Conservation (phyloP, 2,113 vertebrate species). For the Hiodon alosoides region DNA sequence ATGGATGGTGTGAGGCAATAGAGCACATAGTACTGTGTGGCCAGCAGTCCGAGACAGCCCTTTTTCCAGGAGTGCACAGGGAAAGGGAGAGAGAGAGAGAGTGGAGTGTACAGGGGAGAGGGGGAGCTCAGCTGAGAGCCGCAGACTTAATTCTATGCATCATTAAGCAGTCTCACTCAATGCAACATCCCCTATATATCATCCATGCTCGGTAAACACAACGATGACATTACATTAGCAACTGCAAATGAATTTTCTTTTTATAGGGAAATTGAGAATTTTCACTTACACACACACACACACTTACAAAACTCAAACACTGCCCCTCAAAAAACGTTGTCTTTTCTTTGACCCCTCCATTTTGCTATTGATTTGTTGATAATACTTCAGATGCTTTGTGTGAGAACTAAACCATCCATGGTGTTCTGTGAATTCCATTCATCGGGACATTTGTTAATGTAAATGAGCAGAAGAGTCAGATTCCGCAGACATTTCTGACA, state of each 20-base stretch:
- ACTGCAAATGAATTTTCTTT: slow-evolving; percentile 98
- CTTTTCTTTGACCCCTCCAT: background rate
- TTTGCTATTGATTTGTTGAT: background rate
- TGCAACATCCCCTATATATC: slow-evolving; percentile 95
- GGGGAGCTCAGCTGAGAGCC: slow-evolving; percentile 89
- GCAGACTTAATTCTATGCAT: slow-evolving; percentile 97
- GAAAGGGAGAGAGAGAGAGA: slow-evolving; percentile 44
- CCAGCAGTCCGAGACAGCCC: slow-evolving; percentile 63
- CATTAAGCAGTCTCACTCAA: slow-evolving; percentile 96
- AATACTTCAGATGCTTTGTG: background rate
- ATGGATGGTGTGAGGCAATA: slow-evolving; percentile 66
- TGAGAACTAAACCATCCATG: too few relatives aligned
- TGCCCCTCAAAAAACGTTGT: slow-evolving; percentile 49
- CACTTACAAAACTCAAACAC: slow-evolving; percentile 48
- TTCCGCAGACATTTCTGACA: too few relatives aligned
- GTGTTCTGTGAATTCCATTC: too few relatives aligned
- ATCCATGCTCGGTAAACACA: slow-evolving; percentile 96
- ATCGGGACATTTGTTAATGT: too few relatives aligned
- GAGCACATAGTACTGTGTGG: slow-evolving; percentile 57
- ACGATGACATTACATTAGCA: slow-evolving; percentile 96
- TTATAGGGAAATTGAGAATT: slow-evolving; percentile 95
- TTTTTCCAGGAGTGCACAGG: slow-evolving; percentile 28
- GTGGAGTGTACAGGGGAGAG: slow-evolving; percentile 51
- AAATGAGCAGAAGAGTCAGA: too few relatives aligned
- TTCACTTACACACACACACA: slow-evolving; percentile 50